Evolutionary conservation across 2,113 vertebrate genomes (phyloP).

Genomic region (Peromyscus maniculatus): DNA sequence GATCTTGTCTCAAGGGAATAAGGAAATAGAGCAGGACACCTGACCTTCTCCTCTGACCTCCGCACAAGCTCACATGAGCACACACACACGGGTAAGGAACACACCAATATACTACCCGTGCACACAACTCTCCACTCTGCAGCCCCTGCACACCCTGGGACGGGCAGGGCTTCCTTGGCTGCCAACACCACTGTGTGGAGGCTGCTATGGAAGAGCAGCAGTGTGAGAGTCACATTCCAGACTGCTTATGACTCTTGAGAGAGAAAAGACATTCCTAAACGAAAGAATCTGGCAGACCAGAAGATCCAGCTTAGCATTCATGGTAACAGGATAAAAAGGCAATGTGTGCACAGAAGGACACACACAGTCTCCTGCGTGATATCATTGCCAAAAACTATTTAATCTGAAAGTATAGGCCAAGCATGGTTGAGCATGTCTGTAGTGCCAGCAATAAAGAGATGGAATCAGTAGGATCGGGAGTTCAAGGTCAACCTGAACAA

Average conservation of each 20-base stretch:
- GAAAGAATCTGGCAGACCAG: background rate
- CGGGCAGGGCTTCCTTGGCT: background rate
- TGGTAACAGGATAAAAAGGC: background rate
- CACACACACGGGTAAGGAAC: background rate
- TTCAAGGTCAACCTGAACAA: background rate
- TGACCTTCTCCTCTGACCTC: background rate
- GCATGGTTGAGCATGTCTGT: background rate
- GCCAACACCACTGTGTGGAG: background rate
- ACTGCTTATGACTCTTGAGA: background rate
- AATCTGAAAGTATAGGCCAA: background rate
- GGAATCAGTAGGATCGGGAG: background rate
- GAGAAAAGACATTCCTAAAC: background rate
- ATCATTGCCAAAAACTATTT: background rate
- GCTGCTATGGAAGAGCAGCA: background rate
- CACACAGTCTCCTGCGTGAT: background rate
- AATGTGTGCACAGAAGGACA: background rate
- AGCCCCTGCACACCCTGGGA: background rate
- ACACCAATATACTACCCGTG: background rate
- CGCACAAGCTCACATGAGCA: background rate
- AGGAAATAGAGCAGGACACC: too few species aligned
- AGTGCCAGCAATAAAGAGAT: background rate
- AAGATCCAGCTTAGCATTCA: background rate
- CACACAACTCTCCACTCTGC: background rate
- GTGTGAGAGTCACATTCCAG: background rate
- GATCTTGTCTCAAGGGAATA: background rate